Base-by-base conservation (phyloP, 2,888 invertebrate genomes). In the Drosophila barbarae region DNA sequence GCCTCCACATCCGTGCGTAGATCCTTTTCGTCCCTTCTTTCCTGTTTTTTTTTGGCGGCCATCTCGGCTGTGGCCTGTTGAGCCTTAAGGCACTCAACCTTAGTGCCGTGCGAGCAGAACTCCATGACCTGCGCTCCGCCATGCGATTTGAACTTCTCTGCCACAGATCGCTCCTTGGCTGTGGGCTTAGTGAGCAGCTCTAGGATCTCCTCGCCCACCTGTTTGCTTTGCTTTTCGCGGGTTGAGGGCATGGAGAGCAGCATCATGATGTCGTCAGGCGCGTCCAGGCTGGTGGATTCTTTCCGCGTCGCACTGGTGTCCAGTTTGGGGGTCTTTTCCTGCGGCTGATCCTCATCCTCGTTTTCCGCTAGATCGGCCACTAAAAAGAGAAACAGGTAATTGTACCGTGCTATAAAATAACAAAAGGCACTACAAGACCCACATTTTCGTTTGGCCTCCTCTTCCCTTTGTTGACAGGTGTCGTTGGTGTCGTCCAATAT, bases 91-190 rank as follows among this genome's bases (percentile, higher is more conserved):
- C 99, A 99, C 86, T 99, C 98, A 13, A 94, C 93, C 75, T 95
- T 93, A 0, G 98, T 98, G 10, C 98, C 98, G 89, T 97, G 96
- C 0, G 97, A 96, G 89, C 99, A 99, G 90, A 98, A 99, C 89
- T 99, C 98, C 94, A 95, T 96, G 5, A 96, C 95, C 88, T 95
- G 95, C 0, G 95, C 95, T 77, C 95, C 98, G 84, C 98, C 98
- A 91, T 98, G 97, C 15, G 98, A 98, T 84, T 96, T 94, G 88
- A 99, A 99, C 80, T 97, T 93, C 90, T 98, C 98, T 1, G 97
- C 96, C n/a, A 98, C 90, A 1, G 96, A 97, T 79, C 95, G 93
- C 89, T 99, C 98, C 89, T 98, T 98, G 1, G 98, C 98, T 0
- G 98, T 98, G 9, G 98, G 98, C 88, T 97, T 97, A 77, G 97